Evolutionary conservation across 37 sponge, comb jelly and placozoan genomes (phyloP).

Genomic region (Geodia barretti): DNA sequence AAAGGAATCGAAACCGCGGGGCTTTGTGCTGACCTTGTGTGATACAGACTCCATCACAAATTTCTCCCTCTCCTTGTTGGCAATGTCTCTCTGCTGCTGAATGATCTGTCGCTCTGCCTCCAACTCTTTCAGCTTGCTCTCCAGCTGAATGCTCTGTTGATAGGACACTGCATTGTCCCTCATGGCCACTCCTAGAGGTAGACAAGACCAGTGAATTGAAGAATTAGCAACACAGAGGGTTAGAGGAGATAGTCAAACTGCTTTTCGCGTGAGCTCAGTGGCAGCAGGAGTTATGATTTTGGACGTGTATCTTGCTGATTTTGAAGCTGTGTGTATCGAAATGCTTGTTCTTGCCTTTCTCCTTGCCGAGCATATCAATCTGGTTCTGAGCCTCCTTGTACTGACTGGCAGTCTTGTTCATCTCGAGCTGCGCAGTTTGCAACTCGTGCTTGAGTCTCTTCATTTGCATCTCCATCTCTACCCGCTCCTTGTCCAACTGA

Average conservation of each 20-base stretch:
- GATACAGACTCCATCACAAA: conserved; percentile 37
- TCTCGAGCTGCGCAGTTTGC: not conserved
- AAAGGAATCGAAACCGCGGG: too few relatives aligned
- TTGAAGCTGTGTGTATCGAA: too few relatives aligned
- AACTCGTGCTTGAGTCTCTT: not conserved
- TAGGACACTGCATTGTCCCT: conserved; percentile 53
- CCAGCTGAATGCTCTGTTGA: conserved; percentile 47
- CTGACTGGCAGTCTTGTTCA: not conserved
- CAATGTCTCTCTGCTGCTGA: conserved; percentile 55
- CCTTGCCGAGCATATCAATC: conserved; percentile 38
- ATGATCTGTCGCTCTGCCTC: conserved; percentile 57
- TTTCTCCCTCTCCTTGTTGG: conserved; percentile 54
- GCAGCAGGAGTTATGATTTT: too few relatives aligned
- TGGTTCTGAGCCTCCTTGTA: conserved; percentile 18
- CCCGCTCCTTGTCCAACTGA: not conserved
- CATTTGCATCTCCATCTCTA: conserved; percentile 1
- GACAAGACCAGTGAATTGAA: too few relatives aligned
- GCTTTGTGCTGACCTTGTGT: too few relatives aligned
- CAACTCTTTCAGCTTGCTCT: conserved; percentile 51
- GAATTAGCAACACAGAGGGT: too few relatives aligned
- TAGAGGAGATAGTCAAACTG: too few relatives aligned
- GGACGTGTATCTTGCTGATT: too few relatives aligned
- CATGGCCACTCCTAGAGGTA: conserved; percentile 37
- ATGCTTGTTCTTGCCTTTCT: too few relatives aligned
- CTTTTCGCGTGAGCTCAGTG: too few relatives aligned